Conservation (phyloP, 2,888 invertebrate species). For the Sinohyriopsis cumingii region DNA sequence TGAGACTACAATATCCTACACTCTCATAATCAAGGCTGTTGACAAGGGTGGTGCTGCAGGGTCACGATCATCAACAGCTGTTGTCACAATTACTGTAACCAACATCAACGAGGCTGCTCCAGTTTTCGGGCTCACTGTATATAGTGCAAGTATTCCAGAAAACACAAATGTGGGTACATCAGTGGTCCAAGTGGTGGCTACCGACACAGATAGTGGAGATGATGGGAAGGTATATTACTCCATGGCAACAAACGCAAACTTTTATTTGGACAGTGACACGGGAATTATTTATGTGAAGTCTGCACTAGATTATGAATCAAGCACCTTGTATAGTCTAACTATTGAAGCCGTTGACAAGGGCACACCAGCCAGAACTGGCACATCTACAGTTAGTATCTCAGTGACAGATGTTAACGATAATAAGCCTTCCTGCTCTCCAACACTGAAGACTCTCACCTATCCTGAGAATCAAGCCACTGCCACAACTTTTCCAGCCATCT, state of each 20-base stretch:
- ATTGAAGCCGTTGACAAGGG: conserved; percentile 42
- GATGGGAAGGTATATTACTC: conserved; percentile 47
- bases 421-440: conserved; percentile 40
- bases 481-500: conserved; percentile 32
- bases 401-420: conserved; percentile 89
- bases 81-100: conserved; percentile 46
- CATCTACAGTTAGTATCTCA: conserved; percentile 87
- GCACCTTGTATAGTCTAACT: conserved; percentile 40
- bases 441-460: conserved; percentile 36
- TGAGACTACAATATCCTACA: conserved; percentile 42
- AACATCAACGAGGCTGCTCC: conserved; percentile 61
- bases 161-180: conserved; percentile 35
- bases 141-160: conserved; percentile 30
- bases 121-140: conserved; percentile 29
- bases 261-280: conserved; percentile 40
- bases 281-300: conserved; percentile 48
- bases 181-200: conserved; percentile 43
- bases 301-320: conserved; percentile 52
- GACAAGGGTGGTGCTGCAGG: conserved; percentile 43
- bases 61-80: conserved; percentile 40
- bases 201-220: conserved; percentile 46
- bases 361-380: conserved; percentile 73
- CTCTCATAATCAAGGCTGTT: conserved; percentile 41
- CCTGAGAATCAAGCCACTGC: conserved; percentile 31
- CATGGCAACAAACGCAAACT: conserved; percentile 31